Base-by-base conservation (phyloP, 2,888 invertebrate species). In the Caenorhabditis sp. region DNA sequence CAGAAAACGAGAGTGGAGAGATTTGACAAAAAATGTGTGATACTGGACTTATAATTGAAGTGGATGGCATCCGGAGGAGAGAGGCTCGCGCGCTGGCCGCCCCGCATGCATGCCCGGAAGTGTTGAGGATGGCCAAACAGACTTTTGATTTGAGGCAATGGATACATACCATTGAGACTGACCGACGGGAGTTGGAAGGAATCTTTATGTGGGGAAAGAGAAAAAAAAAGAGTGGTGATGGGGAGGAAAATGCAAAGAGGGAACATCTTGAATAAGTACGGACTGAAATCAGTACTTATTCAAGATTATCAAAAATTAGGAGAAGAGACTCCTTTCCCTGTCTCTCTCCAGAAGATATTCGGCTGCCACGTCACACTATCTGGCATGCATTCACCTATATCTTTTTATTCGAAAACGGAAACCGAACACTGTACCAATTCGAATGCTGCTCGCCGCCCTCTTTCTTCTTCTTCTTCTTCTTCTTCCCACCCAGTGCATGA, bases 71-170 rank as follows among this genome's bases (percentile, higher is more conserved):
- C 35, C 70, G 61, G 60, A n/a, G n/a, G n/a, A 44, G 55, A 67
- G 69, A 32, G 37, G 55, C 40, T 53, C 55, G 56, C 24, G 40
- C 37, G 24, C n/a, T n/a, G 28, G 32, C 35, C 47, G 32, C n/a
- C n/a, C n/a, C n/a, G n/a, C n/a, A n/a, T n/a, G n/a, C 60, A 40
- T 22, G 40, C 62, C 72, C 72, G 72, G 72, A 74, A 74, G 72
- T 74, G 72, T 74, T 35, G 72, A 74, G 72, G 70, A 71, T 74
- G 72, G 58, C 72, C 72, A 74, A 74, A 74, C 72, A 74, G 44
- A 72, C 70, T 20, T 71, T 62, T 55, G 62, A 71, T 62, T 71
- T 71, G 51, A 9, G 51, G 24, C n/a, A 51, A 51, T 24, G 61
- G 62, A 71, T 71, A 71, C 69, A 69, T 69, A 69, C 62, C 53